phyloP scores from a whole-genome alignment of 2,797 vertebrate species.

The Sandelia bainsii region DNA sequence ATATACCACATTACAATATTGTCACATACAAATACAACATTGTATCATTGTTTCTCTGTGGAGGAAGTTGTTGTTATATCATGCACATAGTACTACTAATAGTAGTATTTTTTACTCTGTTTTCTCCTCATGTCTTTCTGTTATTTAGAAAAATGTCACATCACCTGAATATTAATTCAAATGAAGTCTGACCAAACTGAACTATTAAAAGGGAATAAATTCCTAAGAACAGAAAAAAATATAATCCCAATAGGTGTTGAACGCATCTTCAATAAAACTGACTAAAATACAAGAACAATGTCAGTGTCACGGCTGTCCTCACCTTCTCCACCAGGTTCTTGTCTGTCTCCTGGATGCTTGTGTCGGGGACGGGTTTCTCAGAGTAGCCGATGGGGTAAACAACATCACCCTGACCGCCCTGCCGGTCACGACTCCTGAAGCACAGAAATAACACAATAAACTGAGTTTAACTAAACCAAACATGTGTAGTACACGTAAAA shows the following conservation, averaged over 20 bases:
- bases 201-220: not conserved
- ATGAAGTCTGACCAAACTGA: no score
- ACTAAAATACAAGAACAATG: not conserved
- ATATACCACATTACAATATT: no score
- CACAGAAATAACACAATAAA: not conserved
- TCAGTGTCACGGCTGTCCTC: constrained; percentile 16
- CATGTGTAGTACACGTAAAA: no score
- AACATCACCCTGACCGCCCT: constrained; percentile 88
- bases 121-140: no score
- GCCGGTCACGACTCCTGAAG: constrained; percentile 71
- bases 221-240: not conserved
- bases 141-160: no score
- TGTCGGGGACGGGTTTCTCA: constrained; percentile 94
- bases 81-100: no score
- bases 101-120: no score
- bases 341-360: constrained; percentile 96
- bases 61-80: no score
- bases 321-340: constrained; percentile 98
- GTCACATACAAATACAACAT: no score
- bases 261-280: not conserved
- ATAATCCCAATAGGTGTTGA: not conserved
- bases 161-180: no score
- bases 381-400: constrained; percentile 95
- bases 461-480: not conserved
- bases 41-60: no score